phyloP scores from a whole-genome alignment of 2,797 vertebrate genomes.

The Merluccius polli region DNA sequence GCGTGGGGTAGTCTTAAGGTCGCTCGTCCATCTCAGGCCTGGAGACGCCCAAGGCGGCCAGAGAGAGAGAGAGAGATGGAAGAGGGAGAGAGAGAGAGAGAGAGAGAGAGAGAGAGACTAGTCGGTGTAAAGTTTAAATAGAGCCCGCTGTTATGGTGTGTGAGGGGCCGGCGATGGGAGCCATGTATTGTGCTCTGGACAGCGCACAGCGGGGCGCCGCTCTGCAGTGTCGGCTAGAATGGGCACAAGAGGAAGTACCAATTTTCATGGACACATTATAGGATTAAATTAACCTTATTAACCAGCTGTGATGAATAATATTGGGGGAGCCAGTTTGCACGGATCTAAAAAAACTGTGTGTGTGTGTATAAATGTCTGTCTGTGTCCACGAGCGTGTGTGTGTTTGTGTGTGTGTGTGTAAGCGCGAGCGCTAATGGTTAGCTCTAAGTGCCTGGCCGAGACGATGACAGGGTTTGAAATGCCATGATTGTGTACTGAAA shows the following conservation, averaged over 20 bases:
- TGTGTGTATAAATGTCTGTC: slow-evolving; percentile 11
- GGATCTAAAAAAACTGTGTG: slow-evolving; percentile 49
- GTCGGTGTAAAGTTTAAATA: slow-evolving; percentile 71
- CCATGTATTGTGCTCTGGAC: slow-evolving; percentile 62
- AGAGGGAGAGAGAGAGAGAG: slow-evolving; percentile 34
- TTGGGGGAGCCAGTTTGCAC: slow-evolving; percentile 55
- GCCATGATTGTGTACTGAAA: slow-evolving; percentile 76
- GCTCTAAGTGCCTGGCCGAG: slow-evolving; percentile 64
- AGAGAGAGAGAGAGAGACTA: slow-evolving; percentile 15
- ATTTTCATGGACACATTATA: slow-evolving; percentile 73
- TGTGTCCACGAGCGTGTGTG: slow-evolving; percentile 13
- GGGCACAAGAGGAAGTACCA: slow-evolving; percentile 60
- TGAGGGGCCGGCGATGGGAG: slow-evolving; percentile 67
- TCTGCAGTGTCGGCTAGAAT: slow-evolving; percentile 38
- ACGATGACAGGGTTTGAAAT: slow-evolving; percentile 75
- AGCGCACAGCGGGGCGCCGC: slow-evolving; percentile 66
- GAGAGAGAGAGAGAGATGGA: slow-evolving; percentile 50
- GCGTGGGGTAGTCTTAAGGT: slow-evolving; percentile 83
- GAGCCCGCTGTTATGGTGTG: slow-evolving; percentile 71
- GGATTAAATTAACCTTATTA: slow-evolving; percentile 76
- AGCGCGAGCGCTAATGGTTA: slow-evolving; percentile 50
- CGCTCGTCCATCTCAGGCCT: slow-evolving; percentile 80
- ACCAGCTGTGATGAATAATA: slow-evolving; percentile 73
- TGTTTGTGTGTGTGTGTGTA: slow-evolving; percentile 16
- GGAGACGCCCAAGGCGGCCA: slow-evolving; percentile 64